A percentile compares a stretch with the other conserved stretches of the same genome.
Evolutionary conservation across 1,140 invertebrate genomes (phyloP).

Genomic region (Cotesia typhae): DNA sequence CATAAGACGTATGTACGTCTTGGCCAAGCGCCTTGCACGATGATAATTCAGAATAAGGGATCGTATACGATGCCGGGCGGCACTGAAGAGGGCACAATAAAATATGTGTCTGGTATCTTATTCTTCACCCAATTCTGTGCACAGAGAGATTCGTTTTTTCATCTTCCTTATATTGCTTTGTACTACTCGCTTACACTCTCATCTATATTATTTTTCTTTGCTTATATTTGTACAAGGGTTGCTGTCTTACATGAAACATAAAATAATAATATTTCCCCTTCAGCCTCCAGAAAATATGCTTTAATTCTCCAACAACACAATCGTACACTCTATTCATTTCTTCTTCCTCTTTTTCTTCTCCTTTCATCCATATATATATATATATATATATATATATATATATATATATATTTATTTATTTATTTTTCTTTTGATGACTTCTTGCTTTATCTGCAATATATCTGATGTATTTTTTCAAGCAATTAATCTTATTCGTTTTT

Average conservation of each 20-base stretch:
- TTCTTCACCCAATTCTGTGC: constrained; percentile 60
- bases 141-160: constrained; percentile 40
- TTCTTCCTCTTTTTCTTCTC: too few species aligned
- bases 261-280: too few species aligned
- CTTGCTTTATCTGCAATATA: too few species aligned
- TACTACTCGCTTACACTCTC: constrained; percentile 21
- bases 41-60: constrained; percentile 44
- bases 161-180: constrained; percentile 44
- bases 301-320: too few species aligned
- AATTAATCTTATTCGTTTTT: too few species aligned
- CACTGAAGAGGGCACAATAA: constrained; percentile 47
- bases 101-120: constrained; percentile 65
- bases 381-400: too few species aligned
- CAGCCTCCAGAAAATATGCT: too few species aligned
- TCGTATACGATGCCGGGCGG: constrained; percentile 40
- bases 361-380: too few species aligned
- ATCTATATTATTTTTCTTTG: constrained; percentile 4
- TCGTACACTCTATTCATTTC: too few species aligned
- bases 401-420: too few species aligned
- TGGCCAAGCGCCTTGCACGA: constrained; percentile 41
- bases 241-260: constrained; percentile 10
- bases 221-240: constrained; percentile 15
- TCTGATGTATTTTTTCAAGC: too few species aligned
- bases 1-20: constrained; percentile 43
- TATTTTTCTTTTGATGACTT: too few species aligned